Percentiles rank a stretch among this genome's conserved stretches.
These are phyloP conservation scores for Embiotoca jacksoni DNA, from an alignment of 2,113 vertebrate genomes.

Conservation along the genomic window DNA sequence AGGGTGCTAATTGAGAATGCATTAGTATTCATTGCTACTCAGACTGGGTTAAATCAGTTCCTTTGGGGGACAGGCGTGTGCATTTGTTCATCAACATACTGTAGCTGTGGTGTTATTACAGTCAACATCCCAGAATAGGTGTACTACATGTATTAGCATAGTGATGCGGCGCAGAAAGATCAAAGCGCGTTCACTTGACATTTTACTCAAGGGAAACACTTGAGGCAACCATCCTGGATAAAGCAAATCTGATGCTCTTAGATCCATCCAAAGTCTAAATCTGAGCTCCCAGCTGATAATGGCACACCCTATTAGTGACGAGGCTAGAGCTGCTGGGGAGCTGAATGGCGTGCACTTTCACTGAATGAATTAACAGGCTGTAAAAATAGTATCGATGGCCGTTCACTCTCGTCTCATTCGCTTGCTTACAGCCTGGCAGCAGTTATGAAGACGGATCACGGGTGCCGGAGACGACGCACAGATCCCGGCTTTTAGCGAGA, in stretches of 20 bases:
- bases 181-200: constrained; percentile 36
- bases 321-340: constrained; percentile 35
- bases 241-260: constrained; percentile 37
- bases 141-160: constrained; percentile 49
- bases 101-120: constrained; percentile 50
- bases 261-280: constrained; percentile 36
- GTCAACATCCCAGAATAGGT: constrained; percentile 50
- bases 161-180: constrained; percentile 37
- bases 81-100: constrained; percentile 58
- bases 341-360: constrained; percentile 19
- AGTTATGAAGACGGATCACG: constrained; percentile 56
- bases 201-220: constrained; percentile 30
- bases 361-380: constrained; percentile 60
- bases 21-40: constrained; percentile 78
- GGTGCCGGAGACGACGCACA: background rate
- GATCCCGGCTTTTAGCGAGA: constrained; percentile 40
- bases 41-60: constrained; percentile 51
- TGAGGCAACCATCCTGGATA: constrained; percentile 22
- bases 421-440: constrained; percentile 32
- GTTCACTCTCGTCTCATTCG: constrained; percentile 25
- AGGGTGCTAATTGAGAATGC: constrained; percentile 69
- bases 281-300: constrained; percentile 28
- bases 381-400: constrained; percentile 54
- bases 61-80: constrained; percentile 51
- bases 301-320: constrained; percentile 30